These are phyloP conservation scores for Tupiocoris notatus DNA, from an alignment of 2,888 invertebrate genomes.

Conservation along the genomic window DNA sequence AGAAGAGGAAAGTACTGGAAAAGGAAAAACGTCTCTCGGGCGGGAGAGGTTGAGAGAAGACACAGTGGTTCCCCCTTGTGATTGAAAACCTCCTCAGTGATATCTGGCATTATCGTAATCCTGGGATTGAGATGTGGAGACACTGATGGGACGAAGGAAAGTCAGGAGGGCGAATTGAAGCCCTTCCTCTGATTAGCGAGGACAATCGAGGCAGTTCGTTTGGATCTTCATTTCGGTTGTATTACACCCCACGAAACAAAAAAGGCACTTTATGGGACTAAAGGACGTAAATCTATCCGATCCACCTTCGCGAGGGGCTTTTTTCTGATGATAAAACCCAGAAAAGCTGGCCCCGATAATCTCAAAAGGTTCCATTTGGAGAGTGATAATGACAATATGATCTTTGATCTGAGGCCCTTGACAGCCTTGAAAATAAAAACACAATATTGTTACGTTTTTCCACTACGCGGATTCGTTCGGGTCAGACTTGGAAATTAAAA, in stretches of 20 bases:
- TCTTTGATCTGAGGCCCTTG: too few relatives aligned
- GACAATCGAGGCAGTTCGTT: conserved; percentile 17
- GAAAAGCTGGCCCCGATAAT: too few relatives aligned
- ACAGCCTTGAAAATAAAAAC: too few relatives aligned
- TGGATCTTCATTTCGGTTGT: conserved; percentile 23
- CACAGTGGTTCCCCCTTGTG: conserved; percentile 15
- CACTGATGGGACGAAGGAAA: neutral
- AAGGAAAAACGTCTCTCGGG: conserved; percentile 14
- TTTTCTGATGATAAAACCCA: too few relatives aligned
- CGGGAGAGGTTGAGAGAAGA: neutral
- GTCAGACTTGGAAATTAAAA: too few relatives aligned
- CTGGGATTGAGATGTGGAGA: conserved; percentile 23
- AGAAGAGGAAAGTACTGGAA: conserved; percentile 24
- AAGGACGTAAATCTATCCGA: too few relatives aligned
- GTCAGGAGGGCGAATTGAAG: conserved; percentile 6
- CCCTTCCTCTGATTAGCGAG: conserved; percentile 23
- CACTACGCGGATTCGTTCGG: too few relatives aligned
- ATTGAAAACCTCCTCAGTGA: conserved; percentile 28
- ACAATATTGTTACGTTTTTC: too few relatives aligned
- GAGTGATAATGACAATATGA: too few relatives aligned
- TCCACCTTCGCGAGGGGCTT: too few relatives aligned
- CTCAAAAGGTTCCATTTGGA: too few relatives aligned
- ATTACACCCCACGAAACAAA: neutral
- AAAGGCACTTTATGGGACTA: neutral
- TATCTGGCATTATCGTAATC: conserved; percentile 35